Evolutionary conservation across 2,113 vertebrate genomes (phyloP).

Genomic region (Coturnix japonica): DNA sequence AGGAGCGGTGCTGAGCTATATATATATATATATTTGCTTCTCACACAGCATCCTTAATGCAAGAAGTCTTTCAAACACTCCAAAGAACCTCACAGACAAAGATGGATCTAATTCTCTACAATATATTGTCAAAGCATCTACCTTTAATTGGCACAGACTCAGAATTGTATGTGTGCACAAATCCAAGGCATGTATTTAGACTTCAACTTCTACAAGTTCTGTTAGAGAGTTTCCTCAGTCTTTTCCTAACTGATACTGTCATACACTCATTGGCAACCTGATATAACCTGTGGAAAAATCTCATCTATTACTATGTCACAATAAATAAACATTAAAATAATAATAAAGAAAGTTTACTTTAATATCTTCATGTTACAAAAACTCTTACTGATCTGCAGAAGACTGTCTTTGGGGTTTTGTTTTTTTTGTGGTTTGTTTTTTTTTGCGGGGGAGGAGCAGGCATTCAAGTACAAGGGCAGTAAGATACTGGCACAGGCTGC

Average conservation of each 20-base stretch:
- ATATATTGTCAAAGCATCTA: neutral
- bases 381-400: neutral
- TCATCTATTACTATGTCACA: neutral
- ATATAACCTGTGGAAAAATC: neutral
- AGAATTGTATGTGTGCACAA: fast-evolving
- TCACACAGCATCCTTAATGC: neutral
- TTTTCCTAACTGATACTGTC: neutral
- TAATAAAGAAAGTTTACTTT: fast-evolving
- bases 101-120: neutral
- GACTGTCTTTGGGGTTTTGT: neutral
- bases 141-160: neutral
- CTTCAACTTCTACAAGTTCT: neutral
- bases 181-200: neutral
- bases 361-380: neutral
- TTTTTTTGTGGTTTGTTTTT: too few relatives aligned
- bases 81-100: neutral
- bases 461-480: neutral
- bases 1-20: fast-evolving
- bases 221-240: neutral
- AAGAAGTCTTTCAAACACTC: neutral
- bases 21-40: neutral
- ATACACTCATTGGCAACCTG: neutral
- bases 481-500: too few relatives aligned
- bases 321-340: neutral
- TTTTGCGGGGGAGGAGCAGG: too few relatives aligned